Evolutionary conservation across 1,140 invertebrate species (phyloP), one percentile per base, ranked within the genome.

Genomic region (Drosophila athabasca): DNA sequence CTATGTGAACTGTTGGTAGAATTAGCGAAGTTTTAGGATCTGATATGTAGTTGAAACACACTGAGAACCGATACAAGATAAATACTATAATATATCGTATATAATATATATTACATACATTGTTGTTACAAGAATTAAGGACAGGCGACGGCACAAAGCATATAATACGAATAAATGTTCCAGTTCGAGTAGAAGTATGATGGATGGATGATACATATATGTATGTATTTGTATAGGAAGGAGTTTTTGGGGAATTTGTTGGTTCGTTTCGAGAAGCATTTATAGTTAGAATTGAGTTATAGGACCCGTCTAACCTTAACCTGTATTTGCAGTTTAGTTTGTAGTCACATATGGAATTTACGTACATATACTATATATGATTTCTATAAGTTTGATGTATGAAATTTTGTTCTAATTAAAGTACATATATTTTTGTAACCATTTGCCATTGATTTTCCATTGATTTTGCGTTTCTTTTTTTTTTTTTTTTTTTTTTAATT

Each of bases 301-400:
- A 50, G 31, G 31, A 31, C 31, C 39, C 45, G 17, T 54, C 55
- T 41, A 44, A 50, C 65, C 57, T 71, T 48, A 31, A 31, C 31
- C 54, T 55, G 35, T 31, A 31, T 31, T 31, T 31, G 31, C 31
- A 31, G 17, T 19, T 31, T 31, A 31, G 31, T 71, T 65, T 87
- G 57, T 74, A 52, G 57, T 46, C 22, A 62, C 79, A 61, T 62
- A 57, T 74, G 53, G 79, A 82, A 82, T 83, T 81, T 81, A 26
- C 24, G 24, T 26, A 26, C 5, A 26, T 26, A 26, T 26, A 87
- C 62, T 77, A 46, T 66, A 81, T 67, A 39, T 39, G 52, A 65
- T 80, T 85, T 68, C 59, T 44, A 55, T 62, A 64, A 76, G 53
- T 57, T 39, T 78, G n/a, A 68, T 74, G 52, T 77, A 74, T 49